Evolutionary conservation across 2,113 vertebrate genomes (phyloP).

Genomic region (Hippocampus zosterae): DNA sequence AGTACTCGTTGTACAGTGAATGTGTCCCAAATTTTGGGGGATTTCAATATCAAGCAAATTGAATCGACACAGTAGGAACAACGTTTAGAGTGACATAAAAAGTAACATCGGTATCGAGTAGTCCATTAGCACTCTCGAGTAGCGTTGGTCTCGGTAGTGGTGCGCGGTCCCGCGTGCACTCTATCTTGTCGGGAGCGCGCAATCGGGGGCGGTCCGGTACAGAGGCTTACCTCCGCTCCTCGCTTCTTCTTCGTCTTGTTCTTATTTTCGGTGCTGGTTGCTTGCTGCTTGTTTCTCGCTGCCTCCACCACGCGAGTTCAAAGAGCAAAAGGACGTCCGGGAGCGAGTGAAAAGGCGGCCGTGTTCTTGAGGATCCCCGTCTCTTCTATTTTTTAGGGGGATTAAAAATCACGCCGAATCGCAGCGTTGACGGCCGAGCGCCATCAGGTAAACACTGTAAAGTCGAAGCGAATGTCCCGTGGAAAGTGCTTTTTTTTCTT

Average conservation of each 20-base stretch:
- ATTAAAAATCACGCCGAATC: constrained; percentile 55
- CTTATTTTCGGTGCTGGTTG: constrained; percentile 61
- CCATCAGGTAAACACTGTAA: constrained; percentile 63
- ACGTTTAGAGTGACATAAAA: no score
- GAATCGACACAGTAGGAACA: no score
- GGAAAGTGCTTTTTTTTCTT: constrained; percentile 63
- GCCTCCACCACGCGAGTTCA: constrained; percentile 59
- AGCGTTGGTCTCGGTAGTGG: not conserved
- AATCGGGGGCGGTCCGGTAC: constrained; percentile 75
- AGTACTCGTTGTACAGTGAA: no score
- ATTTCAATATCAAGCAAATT: no score
- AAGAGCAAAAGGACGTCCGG: constrained; percentile 71
- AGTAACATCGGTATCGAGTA: not conserved
- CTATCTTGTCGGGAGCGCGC: constrained; percentile 64
- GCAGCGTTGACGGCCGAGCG: constrained; percentile 64
- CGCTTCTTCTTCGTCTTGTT: constrained; percentile 57
- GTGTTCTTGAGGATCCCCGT: constrained; percentile 46
- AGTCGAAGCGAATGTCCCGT: constrained; percentile 66
- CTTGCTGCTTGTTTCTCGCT: constrained; percentile 63
- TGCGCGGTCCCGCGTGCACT: constrained; percentile 40
- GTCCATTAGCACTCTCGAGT: not conserved
- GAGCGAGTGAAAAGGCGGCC: constrained; percentile 56
- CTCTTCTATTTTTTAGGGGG: constrained; percentile 23
- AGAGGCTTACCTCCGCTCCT: constrained; percentile 52
- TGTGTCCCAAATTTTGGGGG: no score